phyloP scores from a whole-genome alignment of 2,888 invertebrate genomes.

The Galerucella nymphaeae region DNA sequence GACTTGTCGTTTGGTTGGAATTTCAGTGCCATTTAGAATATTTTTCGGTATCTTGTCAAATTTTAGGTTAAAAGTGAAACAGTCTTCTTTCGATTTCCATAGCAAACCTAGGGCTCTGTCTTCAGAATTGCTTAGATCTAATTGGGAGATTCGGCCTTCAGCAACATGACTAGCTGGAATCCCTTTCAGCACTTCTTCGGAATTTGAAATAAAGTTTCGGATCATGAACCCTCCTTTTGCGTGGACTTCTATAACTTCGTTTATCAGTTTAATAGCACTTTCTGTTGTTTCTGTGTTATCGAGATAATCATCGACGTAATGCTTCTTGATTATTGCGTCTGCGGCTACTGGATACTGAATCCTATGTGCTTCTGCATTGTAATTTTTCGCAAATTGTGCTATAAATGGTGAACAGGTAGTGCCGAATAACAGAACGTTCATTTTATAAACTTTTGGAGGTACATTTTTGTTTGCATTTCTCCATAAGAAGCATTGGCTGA shows the following conservation, averaged over 20 bases:
- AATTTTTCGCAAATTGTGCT: too few species aligned
- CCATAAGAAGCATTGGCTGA: neutral
- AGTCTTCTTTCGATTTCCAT: slow-evolving; percentile 15
- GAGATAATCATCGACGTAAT: slow-evolving; percentile 16
- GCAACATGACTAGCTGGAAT: neutral
- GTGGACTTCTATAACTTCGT: slow-evolving; percentile 11
- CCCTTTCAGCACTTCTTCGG: neutral
- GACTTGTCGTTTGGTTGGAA: slow-evolving; percentile 18
- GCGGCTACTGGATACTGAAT: too few species aligned
- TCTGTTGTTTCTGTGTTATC: slow-evolving; percentile 9
- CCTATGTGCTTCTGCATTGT: too few species aligned
- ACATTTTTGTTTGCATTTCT: too few species aligned
- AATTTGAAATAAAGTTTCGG: slow-evolving; percentile 16
- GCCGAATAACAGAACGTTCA: too few species aligned
- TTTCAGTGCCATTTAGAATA: slow-evolving; percentile 10
- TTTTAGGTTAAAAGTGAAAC: slow-evolving; percentile 11
- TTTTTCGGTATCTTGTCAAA: slow-evolving; percentile 9
- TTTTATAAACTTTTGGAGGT: too few species aligned
- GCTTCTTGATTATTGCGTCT: too few species aligned
- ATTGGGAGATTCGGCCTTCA: too few species aligned
- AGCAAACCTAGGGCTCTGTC: slow-evolving; percentile 4
- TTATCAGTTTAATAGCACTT: slow-evolving; percentile 5
- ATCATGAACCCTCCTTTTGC: neutral
- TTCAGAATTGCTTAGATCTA: neutral
- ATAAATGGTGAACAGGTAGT: too few species aligned